A percentile compares a stretch with the other conserved stretches of the same genome.
phyloP scores from a whole-genome alignment of 2,888 invertebrate species.

The Ametastegia equiseti region DNA sequence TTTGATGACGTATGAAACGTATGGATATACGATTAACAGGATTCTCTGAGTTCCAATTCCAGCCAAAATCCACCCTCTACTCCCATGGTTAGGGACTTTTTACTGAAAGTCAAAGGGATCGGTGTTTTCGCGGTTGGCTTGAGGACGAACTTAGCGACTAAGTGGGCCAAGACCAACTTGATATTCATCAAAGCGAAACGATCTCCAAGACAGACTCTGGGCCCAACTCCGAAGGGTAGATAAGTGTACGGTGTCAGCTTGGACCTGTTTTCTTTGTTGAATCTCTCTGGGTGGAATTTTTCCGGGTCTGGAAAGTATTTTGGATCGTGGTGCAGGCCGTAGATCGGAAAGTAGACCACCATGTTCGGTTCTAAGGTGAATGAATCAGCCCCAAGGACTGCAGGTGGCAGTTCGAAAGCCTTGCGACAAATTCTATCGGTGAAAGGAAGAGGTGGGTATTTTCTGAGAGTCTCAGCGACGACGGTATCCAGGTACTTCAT shows the following conservation, averaged over 20 bases:
- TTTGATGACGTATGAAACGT: not conserved
- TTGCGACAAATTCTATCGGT: conserved; percentile 78
- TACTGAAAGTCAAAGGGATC: conserved; percentile 3
- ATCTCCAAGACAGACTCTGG: conserved; percentile 65
- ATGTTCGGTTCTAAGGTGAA: conserved; percentile 54
- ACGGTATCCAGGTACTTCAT: conserved; percentile 70
- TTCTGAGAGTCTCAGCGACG: conserved; percentile 62
- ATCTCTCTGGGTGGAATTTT: conserved; percentile 76
- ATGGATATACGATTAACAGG: not conserved
- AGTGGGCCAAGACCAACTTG: conserved; percentile 58
- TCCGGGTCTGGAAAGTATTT: conserved; percentile 64
- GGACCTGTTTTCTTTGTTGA: conserved; percentile 71
- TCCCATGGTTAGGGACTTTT: conserved; percentile 51
- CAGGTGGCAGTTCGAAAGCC: conserved; percentile 75
- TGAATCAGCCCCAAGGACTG: conserved; percentile 56
- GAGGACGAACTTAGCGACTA: conserved; percentile 56
- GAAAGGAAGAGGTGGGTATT: conserved; percentile 73
- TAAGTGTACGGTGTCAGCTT: conserved; percentile 64
- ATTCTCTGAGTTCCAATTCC: conserved; percentile 51
- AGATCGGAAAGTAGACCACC: conserved; percentile 55
- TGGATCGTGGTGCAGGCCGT: conserved; percentile 61
- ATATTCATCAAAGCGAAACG: conserved; percentile 66
- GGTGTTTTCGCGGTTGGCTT: conserved; percentile 43
- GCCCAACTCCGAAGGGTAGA: conserved; percentile 64
- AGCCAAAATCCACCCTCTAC: conserved; percentile 59